These are phyloP conservation scores for Cacatua alba DNA, from an alignment of 2,113 vertebrate genomes.

Conservation along the genomic window DNA sequence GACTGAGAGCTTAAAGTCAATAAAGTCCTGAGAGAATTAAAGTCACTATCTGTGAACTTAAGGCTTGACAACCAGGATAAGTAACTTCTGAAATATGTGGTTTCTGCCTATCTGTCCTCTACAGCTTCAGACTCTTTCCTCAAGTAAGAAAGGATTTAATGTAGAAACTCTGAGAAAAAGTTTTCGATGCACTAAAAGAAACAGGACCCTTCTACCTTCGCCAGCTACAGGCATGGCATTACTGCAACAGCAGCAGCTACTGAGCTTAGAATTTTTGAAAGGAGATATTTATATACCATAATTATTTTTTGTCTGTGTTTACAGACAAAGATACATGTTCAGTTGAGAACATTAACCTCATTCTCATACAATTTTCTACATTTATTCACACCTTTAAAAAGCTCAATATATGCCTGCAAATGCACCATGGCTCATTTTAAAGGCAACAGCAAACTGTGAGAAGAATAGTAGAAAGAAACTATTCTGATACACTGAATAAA, in stretches of 20 bases:
- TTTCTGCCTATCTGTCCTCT: neutral
- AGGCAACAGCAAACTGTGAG: neutral
- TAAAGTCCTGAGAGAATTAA: neutral
- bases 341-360: neutral
- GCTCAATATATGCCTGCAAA: neutral
- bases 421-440: neutral
- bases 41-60: conserved; percentile 13
- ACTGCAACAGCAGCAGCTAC: neutral
- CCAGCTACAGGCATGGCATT: neutral
- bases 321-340: neutral
- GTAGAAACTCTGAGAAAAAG: neutral
- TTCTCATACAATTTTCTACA: neutral
- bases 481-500: neutral
- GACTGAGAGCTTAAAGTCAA: neutral
- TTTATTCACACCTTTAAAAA: neutral
- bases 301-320: neutral
- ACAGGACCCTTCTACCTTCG: neutral
- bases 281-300: neutral
- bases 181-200: neutral
- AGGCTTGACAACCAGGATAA: neutral
- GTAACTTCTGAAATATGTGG: neutral
- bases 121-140: neutral
- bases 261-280: neutral
- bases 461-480: neutral
- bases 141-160: neutral